Percentiles rank a stretch among this genome's conserved stretches.
Evolutionary conservation across 2,113 vertebrate species (phyloP).

Genomic region (Cyanistes caeruleus): DNA sequence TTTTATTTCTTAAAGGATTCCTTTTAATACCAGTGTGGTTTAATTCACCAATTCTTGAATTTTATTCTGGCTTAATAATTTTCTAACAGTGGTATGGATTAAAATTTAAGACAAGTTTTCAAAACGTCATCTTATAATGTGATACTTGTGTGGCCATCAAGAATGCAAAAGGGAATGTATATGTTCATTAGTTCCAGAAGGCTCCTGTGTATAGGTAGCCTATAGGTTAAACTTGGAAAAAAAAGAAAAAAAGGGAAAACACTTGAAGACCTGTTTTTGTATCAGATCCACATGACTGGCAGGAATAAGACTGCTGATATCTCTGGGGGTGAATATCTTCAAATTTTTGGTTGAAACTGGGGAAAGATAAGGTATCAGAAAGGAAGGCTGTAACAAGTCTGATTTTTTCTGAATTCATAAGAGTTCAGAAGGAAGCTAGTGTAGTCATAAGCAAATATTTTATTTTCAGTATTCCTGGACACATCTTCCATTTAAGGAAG

Average conservation of each 20-base stretch:
- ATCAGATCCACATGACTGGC: not conserved
- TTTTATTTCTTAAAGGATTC: not conserved
- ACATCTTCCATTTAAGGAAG: slow-evolving; percentile 29
- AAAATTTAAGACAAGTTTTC: not conserved
- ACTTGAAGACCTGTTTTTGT: not conserved
- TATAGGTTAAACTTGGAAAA: not conserved
- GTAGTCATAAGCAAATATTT: slow-evolving; percentile 31
- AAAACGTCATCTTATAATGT: not conserved
- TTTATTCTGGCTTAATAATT: not conserved
- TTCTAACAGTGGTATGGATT: not conserved
- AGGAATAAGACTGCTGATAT: not conserved
- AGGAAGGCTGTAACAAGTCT: not conserved
- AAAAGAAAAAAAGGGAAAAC: not conserved
- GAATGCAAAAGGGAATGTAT: not conserved
- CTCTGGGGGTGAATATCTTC: not conserved
- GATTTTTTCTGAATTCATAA: not conserved
- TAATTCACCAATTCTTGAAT: not conserved
- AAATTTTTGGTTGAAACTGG: not conserved
- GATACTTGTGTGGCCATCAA: not conserved
- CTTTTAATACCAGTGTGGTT: not conserved
- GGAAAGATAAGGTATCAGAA: not conserved
- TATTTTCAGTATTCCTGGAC: slow-evolving; percentile 51
- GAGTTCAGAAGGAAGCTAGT: not conserved
- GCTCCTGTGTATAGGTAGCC: not conserved
- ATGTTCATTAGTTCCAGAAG: not conserved